phyloP scores from a whole-genome alignment of 2,113 vertebrate species.

The Cranoglanis bouderius region DNA sequence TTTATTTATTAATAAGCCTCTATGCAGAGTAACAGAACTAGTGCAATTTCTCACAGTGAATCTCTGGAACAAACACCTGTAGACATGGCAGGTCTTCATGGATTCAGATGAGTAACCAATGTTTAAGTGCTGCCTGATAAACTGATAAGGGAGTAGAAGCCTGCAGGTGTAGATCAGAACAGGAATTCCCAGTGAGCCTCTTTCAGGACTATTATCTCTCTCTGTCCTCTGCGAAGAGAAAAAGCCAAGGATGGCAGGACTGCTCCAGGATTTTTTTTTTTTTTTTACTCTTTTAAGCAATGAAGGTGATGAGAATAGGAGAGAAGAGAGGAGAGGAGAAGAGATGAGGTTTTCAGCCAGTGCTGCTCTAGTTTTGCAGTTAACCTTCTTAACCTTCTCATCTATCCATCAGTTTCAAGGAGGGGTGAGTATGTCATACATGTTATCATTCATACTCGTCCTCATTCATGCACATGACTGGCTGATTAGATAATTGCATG shows the following conservation, averaged over 20 bases:
- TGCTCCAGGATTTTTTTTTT: neutral
- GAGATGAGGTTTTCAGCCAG: neutral
- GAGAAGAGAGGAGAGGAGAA: neutral
- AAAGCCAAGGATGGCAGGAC: neutral
- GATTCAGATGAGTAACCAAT: constrained; percentile 29
- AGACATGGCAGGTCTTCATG: neutral
- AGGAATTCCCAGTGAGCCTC: constrained; percentile 41
- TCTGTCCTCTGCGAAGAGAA: constrained; percentile 22
- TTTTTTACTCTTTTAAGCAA: neutral
- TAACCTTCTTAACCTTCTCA: neutral
- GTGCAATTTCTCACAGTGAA: neutral
- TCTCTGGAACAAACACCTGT: neutral
- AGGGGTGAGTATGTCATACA: neutral
- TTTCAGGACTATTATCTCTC: constrained; percentile 42
- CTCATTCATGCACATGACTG: neutral
- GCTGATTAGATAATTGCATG: neutral
- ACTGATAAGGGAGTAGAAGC: constrained; percentile 17
- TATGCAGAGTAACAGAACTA: neutral
- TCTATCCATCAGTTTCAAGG: neutral
- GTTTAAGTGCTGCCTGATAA: constrained; percentile 42
- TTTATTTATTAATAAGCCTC: neutral
- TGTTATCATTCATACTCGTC: neutral
- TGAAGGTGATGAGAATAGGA: neutral
- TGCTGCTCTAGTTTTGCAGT: neutral
- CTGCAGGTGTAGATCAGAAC: constrained; percentile 32